Evolutionary conservation across 2,888 invertebrate species (phyloP).

Genomic region (Watsonalla binaria): DNA sequence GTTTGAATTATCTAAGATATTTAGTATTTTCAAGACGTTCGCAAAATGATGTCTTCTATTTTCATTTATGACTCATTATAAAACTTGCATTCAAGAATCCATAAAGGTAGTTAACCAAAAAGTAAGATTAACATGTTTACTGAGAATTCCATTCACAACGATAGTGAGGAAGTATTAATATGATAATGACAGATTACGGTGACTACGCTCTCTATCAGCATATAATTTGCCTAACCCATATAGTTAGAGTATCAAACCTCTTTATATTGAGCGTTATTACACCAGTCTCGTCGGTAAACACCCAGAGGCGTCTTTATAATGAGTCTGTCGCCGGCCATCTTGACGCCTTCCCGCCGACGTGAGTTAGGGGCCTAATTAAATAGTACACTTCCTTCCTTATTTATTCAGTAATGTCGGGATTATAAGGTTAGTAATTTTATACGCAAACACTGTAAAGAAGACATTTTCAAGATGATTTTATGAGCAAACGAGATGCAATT

Average conservation of each 20-base stretch:
- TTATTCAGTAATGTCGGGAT: neutral
- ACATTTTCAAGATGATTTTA: neutral
- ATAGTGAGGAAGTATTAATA: too few relatives aligned
- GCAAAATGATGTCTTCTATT: too few relatives aligned
- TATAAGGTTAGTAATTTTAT: neutral
- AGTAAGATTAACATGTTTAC: too few relatives aligned
- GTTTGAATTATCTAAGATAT: too few relatives aligned
- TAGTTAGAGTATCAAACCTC: neutral
- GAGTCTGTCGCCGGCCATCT: slow-evolving; percentile 34
- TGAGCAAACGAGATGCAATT: neutral
- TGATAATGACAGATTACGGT: too few relatives aligned
- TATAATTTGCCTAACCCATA: neutral
- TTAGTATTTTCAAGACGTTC: too few relatives aligned
- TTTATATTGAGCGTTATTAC: slow-evolving; percentile 1
- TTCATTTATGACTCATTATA: too few relatives aligned
- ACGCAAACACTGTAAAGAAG: neutral
- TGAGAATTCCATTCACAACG: too few relatives aligned
- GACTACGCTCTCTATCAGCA: neutral
- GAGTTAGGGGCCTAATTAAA: neutral
- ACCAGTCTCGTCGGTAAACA: slow-evolving; percentile 15
- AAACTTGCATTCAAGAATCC: too few relatives aligned
- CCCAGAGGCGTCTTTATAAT: slow-evolving; percentile 19
- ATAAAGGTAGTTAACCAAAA: too few relatives aligned
- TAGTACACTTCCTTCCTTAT: neutral
- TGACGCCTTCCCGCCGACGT: slow-evolving; percentile 30